Conservation (phyloP, 2,797 vertebrate species). For the Scolopax bukidnonensis region DNA sequence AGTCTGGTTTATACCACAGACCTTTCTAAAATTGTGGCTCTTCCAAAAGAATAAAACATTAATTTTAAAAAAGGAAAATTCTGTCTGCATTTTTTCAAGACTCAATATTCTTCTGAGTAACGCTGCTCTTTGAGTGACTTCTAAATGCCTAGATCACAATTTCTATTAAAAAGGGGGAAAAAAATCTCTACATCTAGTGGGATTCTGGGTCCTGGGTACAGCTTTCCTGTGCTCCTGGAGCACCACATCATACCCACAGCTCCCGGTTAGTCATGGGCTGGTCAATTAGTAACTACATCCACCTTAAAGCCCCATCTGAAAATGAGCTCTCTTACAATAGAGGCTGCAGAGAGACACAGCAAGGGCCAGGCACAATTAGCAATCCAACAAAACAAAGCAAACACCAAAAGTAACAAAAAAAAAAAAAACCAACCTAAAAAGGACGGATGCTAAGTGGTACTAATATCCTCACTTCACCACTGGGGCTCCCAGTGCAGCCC, state of each 20-base stretch:
- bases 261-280: not conserved
- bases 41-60: not conserved
- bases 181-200: not conserved
- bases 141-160: not conserved
- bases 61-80: not conserved
- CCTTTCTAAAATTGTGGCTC: not conserved
- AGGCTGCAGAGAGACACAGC: not conserved
- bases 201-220: not conserved
- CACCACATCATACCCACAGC: rapidly evolving
- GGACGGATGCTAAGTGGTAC: not conserved
- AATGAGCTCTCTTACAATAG: not conserved
- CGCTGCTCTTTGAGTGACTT: not conserved
- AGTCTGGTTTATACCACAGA: not conserved
- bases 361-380: not conserved
- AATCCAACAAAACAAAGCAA: not conserved
- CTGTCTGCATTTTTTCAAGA: not conserved
- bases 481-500: not conserved
- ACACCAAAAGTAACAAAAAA: not conserved
- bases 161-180: not conserved
- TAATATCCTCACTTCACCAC: not conserved
- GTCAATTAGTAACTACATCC: not conserved
- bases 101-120: not conserved
- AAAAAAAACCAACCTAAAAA: not conserved
- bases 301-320: not conserved
- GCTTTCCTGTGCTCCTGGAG: not conserved